Conservation (phyloP, 2,797 vertebrate species). For the Anas bahamensis region DNA sequence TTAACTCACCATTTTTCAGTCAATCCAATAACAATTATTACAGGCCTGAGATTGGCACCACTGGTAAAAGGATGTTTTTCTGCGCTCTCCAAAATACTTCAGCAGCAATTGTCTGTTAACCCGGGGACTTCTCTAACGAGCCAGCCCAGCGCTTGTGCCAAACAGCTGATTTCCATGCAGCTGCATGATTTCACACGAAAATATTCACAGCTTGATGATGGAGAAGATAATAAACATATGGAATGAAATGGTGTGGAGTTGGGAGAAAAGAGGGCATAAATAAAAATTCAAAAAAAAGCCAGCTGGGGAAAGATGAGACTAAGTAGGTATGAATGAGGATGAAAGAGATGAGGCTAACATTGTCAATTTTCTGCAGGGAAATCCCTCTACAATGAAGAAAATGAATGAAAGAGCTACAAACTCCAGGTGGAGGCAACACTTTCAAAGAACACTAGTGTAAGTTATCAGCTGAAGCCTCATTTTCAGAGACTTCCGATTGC, state of each 20-base stretch:
- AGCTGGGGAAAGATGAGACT: background rate
- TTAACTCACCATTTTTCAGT: background rate
- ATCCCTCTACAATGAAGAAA: background rate
- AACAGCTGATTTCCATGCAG: slow-evolving; percentile 51
- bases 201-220: slow-evolving; percentile 26
- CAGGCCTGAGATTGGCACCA: background rate
- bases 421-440: background rate
- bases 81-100: background rate
- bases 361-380: background rate
- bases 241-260: background rate
- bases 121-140: background rate
- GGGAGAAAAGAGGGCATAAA: background rate
- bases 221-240: slow-evolving; percentile 28
- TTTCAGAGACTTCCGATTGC: background rate
- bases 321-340: background rate
- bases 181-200: slow-evolving; percentile 6
- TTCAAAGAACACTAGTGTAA: background rate
- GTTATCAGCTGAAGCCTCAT: background rate
- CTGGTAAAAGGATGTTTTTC: background rate
- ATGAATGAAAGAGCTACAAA: background rate
- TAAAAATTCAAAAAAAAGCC: background rate
- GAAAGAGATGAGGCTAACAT: background rate
- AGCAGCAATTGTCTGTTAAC: background rate
- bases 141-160: slow-evolving; percentile 5
- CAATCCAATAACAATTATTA: background rate